phyloP scores from a whole-genome alignment of 2,113 vertebrate genomes.

The Indri indri region DNA sequence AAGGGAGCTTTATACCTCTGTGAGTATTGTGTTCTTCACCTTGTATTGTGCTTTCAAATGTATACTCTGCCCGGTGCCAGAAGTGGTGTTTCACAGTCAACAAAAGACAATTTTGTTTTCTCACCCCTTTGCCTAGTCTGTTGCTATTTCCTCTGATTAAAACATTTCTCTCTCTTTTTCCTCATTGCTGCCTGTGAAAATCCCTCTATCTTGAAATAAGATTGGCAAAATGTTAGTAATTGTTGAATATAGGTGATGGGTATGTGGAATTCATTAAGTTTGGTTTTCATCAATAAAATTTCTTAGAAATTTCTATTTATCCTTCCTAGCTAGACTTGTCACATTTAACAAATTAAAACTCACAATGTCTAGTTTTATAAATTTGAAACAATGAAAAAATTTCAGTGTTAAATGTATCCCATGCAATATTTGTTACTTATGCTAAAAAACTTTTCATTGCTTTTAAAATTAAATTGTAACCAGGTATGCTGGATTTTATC shows the following conservation, averaged over 20 bases:
- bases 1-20: background rate
- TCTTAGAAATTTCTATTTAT: background rate
- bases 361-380: background rate
- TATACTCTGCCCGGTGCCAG: background rate
- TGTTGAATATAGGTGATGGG: background rate
- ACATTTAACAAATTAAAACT: background rate
- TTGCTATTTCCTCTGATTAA: no score
- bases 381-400: background rate
- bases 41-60: background rate
- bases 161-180: background rate
- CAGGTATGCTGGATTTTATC: background rate
- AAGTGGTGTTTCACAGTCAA: background rate
- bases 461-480: background rate
- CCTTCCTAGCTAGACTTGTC: background rate
- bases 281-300: background rate
- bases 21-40: background rate
- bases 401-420: background rate
- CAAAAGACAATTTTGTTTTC: background rate
- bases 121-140: background rate
- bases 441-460: background rate
- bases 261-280: background rate
- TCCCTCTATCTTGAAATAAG: background rate
- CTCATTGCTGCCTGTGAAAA: background rate
- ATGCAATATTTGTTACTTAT: background rate
- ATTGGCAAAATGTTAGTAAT: background rate